Conservation (phyloP, 23 tunicate genomes). For the Phallusia fumigata region DNA sequence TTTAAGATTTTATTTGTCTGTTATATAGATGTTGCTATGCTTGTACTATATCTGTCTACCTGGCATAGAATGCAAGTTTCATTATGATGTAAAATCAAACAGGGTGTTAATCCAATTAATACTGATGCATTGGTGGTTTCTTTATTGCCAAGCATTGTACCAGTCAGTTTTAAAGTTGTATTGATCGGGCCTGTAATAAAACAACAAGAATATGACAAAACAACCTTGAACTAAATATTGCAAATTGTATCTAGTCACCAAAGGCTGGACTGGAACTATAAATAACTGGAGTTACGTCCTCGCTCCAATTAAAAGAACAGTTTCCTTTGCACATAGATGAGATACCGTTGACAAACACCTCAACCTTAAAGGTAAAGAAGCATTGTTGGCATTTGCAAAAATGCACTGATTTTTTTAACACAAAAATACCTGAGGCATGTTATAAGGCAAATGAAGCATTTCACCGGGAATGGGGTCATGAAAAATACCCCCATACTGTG, state of each 20-base stretch:
- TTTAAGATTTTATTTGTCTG: too few species aligned
- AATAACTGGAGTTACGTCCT: background rate
- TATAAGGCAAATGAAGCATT: conserved; percentile 34
- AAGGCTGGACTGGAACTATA: background rate
- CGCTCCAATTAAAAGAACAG: background rate
- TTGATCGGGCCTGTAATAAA: background rate
- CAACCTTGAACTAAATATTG: too few species aligned
- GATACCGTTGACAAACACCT: background rate
- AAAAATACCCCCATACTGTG: conserved; percentile 37
- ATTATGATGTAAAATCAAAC: background rate
- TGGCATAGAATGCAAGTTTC: conserved; percentile 10
- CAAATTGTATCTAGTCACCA: background rate
- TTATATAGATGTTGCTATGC: too few species aligned
- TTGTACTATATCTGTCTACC: conserved; percentile 9
- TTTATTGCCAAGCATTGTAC: background rate
- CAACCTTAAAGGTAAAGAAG: background rate
- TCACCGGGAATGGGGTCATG: conserved; percentile 59
- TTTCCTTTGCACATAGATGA: background rate
- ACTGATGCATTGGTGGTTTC: background rate
- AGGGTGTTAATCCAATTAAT: background rate
- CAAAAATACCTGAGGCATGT: conserved; percentile 32
- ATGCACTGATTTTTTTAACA: background rate
- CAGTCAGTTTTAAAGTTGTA: background rate
- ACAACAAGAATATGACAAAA: too few species aligned
- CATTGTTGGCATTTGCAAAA: background rate